Percentiles rank a stretch among this genome's conserved stretches.
These are phyloP conservation scores for Oreohelix idahoensis DNA, from an alignment of 1,140 invertebrate species.

Conservation along the genomic window DNA sequence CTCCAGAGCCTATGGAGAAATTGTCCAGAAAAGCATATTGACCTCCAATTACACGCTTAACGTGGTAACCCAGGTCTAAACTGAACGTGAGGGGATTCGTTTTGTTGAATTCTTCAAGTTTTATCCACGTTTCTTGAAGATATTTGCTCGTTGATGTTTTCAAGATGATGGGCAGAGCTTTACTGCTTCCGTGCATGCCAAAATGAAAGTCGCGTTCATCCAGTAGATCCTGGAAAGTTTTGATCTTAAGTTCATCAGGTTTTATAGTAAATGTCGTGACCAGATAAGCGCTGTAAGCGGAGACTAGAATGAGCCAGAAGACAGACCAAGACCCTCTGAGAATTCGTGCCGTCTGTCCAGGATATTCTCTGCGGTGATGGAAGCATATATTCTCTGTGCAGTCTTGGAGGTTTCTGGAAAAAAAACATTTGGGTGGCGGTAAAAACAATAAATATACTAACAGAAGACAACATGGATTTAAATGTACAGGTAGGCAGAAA, in stretches of 20 bases:
- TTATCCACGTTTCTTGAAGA: background rate
- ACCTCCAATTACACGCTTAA: background rate
- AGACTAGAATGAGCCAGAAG: slow-evolving; percentile 10
- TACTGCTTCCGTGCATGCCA: background rate
- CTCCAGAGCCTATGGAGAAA: background rate
- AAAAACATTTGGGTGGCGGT: no score
- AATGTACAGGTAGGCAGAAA: no score
- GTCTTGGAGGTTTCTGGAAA: background rate
- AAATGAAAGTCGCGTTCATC: background rate
- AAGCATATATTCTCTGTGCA: background rate
- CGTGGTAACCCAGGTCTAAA: background rate
- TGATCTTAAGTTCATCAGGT: background rate
- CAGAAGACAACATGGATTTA: no score
- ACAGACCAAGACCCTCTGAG: slow-evolving; percentile 5
- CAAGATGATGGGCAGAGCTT: background rate
- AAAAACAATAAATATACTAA: no score
- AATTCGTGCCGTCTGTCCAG: background rate
- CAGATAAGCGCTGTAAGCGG: slow-evolving; percentile 18
- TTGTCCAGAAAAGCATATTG: background rate
- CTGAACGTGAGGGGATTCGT: slow-evolving; percentile 2
- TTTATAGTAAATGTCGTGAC: slow-evolving; percentile 2
- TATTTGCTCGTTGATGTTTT: background rate
- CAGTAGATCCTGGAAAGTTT: slow-evolving; percentile 1
- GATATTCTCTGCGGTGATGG: background rate
- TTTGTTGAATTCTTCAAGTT: slow-evolving; percentile 11